These are phyloP conservation scores for Ophthalmolycus amberensis DNA, from an alignment of 2,113 vertebrate genomes.

Conservation along the genomic window DNA sequence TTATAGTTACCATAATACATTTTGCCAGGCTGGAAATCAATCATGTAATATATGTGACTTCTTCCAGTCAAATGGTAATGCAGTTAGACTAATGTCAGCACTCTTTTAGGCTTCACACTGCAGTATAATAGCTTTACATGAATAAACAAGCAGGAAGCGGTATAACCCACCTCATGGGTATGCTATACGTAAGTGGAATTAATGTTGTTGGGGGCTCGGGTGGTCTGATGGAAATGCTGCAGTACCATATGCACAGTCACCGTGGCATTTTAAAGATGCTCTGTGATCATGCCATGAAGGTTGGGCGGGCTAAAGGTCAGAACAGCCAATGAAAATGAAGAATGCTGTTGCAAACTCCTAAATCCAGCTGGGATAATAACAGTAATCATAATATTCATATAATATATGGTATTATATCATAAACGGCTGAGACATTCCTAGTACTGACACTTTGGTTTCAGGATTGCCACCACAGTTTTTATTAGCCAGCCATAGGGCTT, in stretches of 20 bases:
- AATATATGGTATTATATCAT: background rate
- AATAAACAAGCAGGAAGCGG: conserved; percentile 62
- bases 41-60: conserved; percentile 60
- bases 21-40: conserved; percentile 58
- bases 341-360: conserved; percentile 20
- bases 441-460: background rate
- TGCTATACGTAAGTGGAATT: conserved; percentile 36
- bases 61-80: conserved; percentile 61
- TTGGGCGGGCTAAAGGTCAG: conserved; percentile 28
- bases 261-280: conserved; percentile 43
- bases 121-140: conserved; percentile 66
- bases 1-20: conserved; percentile 59
- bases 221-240: conserved; percentile 50
- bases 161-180: conserved; percentile 37
- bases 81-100: conserved; percentile 54
- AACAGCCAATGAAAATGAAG: conserved; percentile 31
- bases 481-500: background rate
- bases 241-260: conserved; percentile 14
- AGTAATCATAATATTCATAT: background rate
- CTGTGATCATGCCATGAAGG: conserved; percentile 31
- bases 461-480: background rate
- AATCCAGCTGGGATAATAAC: background rate
- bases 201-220: conserved; percentile 45
- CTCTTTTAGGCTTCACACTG: conserved; percentile 45
- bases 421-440: background rate